phyloP scores from a whole-genome alignment of 2,888 invertebrate species.

The Sphaerophoria rueppellii region DNA sequence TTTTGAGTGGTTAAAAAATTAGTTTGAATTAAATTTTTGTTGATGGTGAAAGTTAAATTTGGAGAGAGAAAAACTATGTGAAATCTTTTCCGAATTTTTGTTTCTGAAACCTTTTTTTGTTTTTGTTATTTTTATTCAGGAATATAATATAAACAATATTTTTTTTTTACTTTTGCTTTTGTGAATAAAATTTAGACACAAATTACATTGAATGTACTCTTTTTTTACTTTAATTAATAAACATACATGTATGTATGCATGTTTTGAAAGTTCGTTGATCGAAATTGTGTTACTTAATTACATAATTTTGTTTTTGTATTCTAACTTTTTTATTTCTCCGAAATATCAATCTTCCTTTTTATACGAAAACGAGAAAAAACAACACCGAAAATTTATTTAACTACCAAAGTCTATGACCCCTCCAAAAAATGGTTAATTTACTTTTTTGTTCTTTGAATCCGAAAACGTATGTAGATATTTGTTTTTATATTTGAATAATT shows the following conservation, averaged over 20 bases:
- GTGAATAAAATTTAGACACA: slow-evolving; percentile 76
- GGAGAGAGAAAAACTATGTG: slow-evolving; percentile 55
- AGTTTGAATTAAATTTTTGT: slow-evolving; percentile 20
- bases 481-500: slow-evolving; percentile 37
- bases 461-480: slow-evolving; percentile 66
- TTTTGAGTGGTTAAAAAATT: slow-evolving; percentile 67
- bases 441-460: slow-evolving; percentile 64
- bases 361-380: slow-evolving; percentile 62
- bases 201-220: slow-evolving; percentile 73
- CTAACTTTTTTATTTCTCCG: slow-evolving; percentile 38
- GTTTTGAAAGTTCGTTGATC: slow-evolving; percentile 74
- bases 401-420: slow-evolving; percentile 81
- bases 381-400: slow-evolving; percentile 75
- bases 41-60: slow-evolving; percentile 54
- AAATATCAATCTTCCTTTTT: slow-evolving; percentile 42
- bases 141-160: slow-evolving; percentile 36
- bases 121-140: slow-evolving; percentile 66
- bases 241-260: slow-evolving; percentile 74
- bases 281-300: slow-evolving; percentile 59
- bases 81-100: slow-evolving; percentile 69
- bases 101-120: slow-evolving; percentile 70
- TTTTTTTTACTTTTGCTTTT: slow-evolving; percentile 53
- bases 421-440: slow-evolving; percentile 76
- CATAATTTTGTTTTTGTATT: slow-evolving; percentile 29
- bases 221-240: slow-evolving; percentile 44